Evolutionary conservation across 2,113 vertebrate genomes (phyloP), one percentile per base, ranked within the genome.

Genomic region (Periophthalmodon schlosseri): DNA sequence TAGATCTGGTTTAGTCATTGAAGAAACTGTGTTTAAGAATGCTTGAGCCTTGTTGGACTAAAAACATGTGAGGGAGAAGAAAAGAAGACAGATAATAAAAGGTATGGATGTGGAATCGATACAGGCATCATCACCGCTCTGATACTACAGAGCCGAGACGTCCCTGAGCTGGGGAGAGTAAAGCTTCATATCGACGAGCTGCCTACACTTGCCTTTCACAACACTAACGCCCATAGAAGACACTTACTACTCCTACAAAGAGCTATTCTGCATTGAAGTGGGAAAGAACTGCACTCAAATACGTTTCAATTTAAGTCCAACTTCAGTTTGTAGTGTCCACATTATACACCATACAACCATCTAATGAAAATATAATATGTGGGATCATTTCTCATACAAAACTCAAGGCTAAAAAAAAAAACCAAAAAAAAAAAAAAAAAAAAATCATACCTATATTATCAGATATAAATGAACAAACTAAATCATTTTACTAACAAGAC

Each of bases 161-260:
- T 85, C 81, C 79, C 79, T 49, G 74, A 83, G 83, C 86, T 75
- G 72, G 78, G 66, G 73, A 80, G 78, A 86, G 82, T 80, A 73
- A 80, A 86, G 81, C 74, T 81, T 70, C 74, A 74, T 87, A 91
- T 92, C 34, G 86, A 89, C 81, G 66, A 80, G 73, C 84, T 90
- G 89, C 79, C 86, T 83, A 74, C 12, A 63, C 52, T 21, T 77
- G 18, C 77, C 79, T 80, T 79, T 74, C 50, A 39, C 70, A 75
- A 68, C 80, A 81, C 81, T 76, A 88, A 89, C 74, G 72, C 77
- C 80, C 56, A 67, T 60, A 72, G 79, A 68, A 81, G 85, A 69
- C 57, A 39, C 52, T 76, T 64, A 57, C 49, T 60, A 84, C 23
- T 14, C 67, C 73, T 58, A 66, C 78, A 61, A 79, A n/a, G 57